phyloP scores from a whole-genome alignment of 2,797 vertebrate genomes.

The Alectoris magna region DNA sequence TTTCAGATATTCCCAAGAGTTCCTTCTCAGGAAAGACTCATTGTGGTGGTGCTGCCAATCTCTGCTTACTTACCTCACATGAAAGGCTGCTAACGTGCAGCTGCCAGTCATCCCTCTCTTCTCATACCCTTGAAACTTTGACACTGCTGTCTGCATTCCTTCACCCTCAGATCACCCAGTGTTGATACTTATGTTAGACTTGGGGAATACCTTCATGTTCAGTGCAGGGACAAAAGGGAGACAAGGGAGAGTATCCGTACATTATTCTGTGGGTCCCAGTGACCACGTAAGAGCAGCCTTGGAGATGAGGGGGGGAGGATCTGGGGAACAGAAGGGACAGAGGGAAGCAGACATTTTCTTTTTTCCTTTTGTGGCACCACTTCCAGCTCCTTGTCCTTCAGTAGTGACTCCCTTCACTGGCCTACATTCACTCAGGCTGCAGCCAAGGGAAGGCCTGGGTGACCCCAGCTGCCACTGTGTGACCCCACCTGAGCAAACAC shows the following conservation, averaged over 20 bases:
- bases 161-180: too few relatives aligned
- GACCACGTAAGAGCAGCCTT: background rate
- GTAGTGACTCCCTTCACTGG: background rate
- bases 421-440: background rate
- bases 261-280: background rate
- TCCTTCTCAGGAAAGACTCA: background rate
- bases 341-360: background rate
- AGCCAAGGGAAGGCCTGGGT: background rate
- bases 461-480: background rate
- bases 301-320: background rate
- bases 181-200: background rate
- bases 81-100: background rate
- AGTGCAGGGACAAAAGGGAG: background rate
- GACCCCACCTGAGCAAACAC: conserved; percentile 14
- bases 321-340: background rate
- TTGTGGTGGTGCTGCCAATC: background rate
- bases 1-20: background rate
- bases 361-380: background rate
- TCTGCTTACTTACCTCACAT: background rate
- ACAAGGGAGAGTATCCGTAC: background rate
- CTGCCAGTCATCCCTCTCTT: background rate
- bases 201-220: background rate
- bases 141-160: background rate
- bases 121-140: background rate
- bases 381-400: background rate